phyloP scores from a whole-genome alignment of 2,797 vertebrate species.

The Tokudaia muenninki region DNA sequence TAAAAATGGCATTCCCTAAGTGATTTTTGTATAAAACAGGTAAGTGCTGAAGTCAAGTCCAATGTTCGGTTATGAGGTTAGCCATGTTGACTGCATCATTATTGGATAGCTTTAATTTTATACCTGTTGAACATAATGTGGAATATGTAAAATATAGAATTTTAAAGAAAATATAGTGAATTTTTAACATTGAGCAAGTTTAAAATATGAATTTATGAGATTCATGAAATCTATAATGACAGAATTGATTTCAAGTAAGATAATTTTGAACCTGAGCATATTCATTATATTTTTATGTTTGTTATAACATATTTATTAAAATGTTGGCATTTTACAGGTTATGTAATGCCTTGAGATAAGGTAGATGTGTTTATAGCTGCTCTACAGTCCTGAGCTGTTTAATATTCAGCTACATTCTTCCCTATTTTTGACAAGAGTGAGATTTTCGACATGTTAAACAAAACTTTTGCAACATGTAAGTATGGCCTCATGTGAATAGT shows the following conservation, averaged over 20 bases:
- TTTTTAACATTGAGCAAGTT: not conserved
- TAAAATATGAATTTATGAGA: not conserved
- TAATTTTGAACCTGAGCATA: not conserved
- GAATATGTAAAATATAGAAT: not conserved
- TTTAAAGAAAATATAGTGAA: slow-evolving; percentile 5
- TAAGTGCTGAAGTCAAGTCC: slow-evolving; percentile 49
- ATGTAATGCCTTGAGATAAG: not conserved
- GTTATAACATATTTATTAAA: not conserved
- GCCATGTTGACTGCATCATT: not conserved
- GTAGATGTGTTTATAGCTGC: not conserved
- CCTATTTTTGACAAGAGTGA: not conserved
- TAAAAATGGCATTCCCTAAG: slow-evolving; percentile 55
- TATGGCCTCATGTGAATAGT: not conserved
- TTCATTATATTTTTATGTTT: not conserved
- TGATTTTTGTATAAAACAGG: slow-evolving; percentile 37
- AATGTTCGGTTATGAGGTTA: slow-evolving; percentile 60
- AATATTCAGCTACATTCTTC: rapidly evolving
- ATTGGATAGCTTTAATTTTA: slow-evolving; percentile 19
- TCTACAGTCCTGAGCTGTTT: not conserved
- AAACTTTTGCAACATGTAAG: not conserved
- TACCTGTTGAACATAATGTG: not conserved
- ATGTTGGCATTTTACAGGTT: not conserved
- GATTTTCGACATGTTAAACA: not conserved
- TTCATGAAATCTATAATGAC: not conserved
- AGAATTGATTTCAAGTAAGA: not conserved